phyloP scores from a whole-genome alignment of 2,888 invertebrate species.

The Nephrotoma appendiculata region DNA sequence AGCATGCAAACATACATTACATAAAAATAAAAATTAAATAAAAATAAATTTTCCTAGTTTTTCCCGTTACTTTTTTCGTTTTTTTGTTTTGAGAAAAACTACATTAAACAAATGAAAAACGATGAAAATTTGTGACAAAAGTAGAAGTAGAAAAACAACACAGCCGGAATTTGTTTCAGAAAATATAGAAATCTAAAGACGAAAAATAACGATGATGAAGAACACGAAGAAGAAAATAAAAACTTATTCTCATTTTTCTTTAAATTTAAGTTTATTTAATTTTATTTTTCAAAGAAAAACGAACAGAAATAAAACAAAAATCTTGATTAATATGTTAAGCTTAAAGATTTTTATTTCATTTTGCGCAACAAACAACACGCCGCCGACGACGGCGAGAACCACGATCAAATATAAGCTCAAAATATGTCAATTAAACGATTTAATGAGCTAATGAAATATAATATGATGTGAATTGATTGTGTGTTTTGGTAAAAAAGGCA shows the following conservation, averaged over 20 bases:
- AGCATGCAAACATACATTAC: neutral
- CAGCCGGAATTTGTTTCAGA: neutral
- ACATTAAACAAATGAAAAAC: neutral
- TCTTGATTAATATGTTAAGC: neutral
- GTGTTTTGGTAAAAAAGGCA: neutral
- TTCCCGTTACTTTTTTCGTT: neutral
- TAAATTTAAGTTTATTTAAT: neutral
- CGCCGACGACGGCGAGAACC: neutral
- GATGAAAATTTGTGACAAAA: neutral
- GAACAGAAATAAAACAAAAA: neutral
- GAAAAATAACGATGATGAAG: neutral
- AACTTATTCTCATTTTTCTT: neutral
- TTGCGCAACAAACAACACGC: neutral
- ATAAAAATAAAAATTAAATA: neutral
- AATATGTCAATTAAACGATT: neutral
- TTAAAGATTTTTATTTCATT: neutral
- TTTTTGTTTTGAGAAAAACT: neutral
- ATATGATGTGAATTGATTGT: neutral
- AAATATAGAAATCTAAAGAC: neutral
- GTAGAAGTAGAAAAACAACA: neutral
- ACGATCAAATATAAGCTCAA: neutral
- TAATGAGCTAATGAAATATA: neutral
- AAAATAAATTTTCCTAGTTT: neutral
- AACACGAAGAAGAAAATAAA: neutral
- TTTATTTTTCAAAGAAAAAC: neutral